Evolutionary conservation across 1,140 invertebrate genomes (phyloP).

Genomic region (Idris sp.): DNA sequence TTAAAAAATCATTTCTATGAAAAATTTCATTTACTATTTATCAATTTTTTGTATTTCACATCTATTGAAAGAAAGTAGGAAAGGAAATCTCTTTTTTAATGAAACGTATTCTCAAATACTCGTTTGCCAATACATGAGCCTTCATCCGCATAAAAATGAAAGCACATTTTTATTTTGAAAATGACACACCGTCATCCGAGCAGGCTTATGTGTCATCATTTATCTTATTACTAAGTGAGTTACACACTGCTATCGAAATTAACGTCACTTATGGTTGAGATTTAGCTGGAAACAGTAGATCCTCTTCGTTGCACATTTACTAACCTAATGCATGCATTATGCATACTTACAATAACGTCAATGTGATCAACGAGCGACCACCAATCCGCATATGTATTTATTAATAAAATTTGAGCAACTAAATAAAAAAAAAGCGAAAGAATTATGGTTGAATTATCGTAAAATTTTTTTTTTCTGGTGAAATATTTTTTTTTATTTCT

Average conservation of each 20-base stretch:
- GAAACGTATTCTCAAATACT: no score
- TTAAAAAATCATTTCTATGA: no score
- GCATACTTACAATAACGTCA: slow-evolving; percentile 44
- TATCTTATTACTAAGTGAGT: slow-evolving; percentile 57
- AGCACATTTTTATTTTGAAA: slow-evolving; percentile 3
- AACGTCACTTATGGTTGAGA: slow-evolving; percentile 53
- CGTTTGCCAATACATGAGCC: no score
- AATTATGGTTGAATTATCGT: slow-evolving; percentile 17
- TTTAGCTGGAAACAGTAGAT: slow-evolving; percentile 48
- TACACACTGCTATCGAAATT: slow-evolving; percentile 56
- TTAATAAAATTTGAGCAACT: slow-evolving; percentile 16
- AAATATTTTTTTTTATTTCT: not conserved
- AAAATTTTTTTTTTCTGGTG: slow-evolving; percentile 36
- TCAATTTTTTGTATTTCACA: no score
- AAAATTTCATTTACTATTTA: no score
- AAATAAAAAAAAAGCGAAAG: slow-evolving; percentile 6
- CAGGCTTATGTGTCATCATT: slow-evolving; percentile 37
- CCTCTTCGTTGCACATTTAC: slow-evolving; percentile 30
- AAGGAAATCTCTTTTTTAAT: no score
- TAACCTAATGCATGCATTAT: slow-evolving; percentile 48
- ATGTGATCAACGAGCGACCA: slow-evolving; percentile 24
- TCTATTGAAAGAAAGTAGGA: no score
- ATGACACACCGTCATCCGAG: slow-evolving; percentile 30
- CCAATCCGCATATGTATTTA: slow-evolving; percentile 12
- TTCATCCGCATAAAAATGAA: no score